Conservation (phyloP, 2,797 vertebrate genomes). For the Poecilia wingei region DNA sequence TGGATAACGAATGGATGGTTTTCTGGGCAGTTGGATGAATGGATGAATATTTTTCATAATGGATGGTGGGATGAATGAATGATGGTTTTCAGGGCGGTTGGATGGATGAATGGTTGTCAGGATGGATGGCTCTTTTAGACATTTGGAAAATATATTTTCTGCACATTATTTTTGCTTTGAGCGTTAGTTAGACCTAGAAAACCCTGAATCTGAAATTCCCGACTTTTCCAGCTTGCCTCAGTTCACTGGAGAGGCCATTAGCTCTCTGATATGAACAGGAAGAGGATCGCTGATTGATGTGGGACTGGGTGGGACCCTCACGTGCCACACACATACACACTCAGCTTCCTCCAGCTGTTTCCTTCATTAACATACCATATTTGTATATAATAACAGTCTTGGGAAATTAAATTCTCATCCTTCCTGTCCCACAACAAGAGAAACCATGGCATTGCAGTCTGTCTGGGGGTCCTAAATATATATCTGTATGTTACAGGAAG, state of each 20-base stretch:
- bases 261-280: slow-evolving; percentile 58
- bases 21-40: neutral
- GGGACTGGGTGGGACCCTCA: slow-evolving; percentile 49
- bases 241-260: slow-evolving; percentile 30
- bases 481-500: slow-evolving; percentile 32
- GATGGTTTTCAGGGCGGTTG: neutral
- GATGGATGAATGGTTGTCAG: neutral
- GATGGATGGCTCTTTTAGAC: neutral
- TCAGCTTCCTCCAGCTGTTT: slow-evolving; percentile 33
- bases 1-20: too few species aligned
- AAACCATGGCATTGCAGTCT: slow-evolving; percentile 33
- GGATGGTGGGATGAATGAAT: too few species aligned
- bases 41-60: neutral
- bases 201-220: neutral
- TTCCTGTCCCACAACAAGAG: slow-evolving; percentile 53
- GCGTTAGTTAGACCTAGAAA: neutral
- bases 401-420: slow-evolving; percentile 41
- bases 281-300: slow-evolving; percentile 66
- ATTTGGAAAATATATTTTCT: neutral
- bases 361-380: slow-evolving; percentile 36
- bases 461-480: slow-evolving; percentile 32
- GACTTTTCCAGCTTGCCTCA: neutral
- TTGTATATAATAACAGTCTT: slow-evolving; percentile 46
- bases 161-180: neutral
- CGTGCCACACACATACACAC: slow-evolving; percentile 37